phyloP scores from a whole-genome alignment of 1,140 invertebrate genomes.

The Drosophila lini region DNA sequence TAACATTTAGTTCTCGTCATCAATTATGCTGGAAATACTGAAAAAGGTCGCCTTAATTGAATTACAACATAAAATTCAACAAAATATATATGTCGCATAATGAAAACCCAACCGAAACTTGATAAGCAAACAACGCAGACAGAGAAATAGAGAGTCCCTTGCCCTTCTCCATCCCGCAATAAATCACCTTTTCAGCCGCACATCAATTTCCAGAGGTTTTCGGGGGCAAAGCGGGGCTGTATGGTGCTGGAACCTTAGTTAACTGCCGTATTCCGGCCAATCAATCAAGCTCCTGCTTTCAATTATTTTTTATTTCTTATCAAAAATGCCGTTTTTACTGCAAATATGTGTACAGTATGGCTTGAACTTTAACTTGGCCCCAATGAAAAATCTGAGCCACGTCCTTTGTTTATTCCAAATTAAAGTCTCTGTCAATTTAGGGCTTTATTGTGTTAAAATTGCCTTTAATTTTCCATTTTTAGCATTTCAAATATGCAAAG shows the following conservation, averaged over 20 bases:
- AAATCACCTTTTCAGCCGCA: slow-evolving; percentile 49
- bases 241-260: slow-evolving; percentile 23
- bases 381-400: background rate
- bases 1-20: slow-evolving; percentile 21
- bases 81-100: slow-evolving; percentile 39
- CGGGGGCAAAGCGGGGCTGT: background rate
- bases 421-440: slow-evolving; percentile 10
- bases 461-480: background rate
- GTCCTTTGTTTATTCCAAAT: background rate
- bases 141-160: slow-evolving; percentile 6
- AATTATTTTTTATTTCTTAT: slow-evolving; percentile 24
- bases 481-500: background rate
- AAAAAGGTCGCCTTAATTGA: slow-evolving; percentile 43
- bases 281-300: slow-evolving; percentile 39
- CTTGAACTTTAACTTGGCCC: slow-evolving; percentile 4
- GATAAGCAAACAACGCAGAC: slow-evolving; percentile 34
- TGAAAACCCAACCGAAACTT: slow-evolving; percentile 28
- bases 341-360: background rate
- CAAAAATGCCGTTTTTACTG: slow-evolving; percentile 7
- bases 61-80: slow-evolving; percentile 25
- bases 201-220: slow-evolving; percentile 42
- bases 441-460: background rate
- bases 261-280: slow-evolving; percentile 30
- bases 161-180: slow-evolving; percentile 22
- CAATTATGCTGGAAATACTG: slow-evolving; percentile 35